Evolutionary conservation across 2,797 vertebrate genomes (phyloP).

Genomic region (Microhierax caerulescens): DNA sequence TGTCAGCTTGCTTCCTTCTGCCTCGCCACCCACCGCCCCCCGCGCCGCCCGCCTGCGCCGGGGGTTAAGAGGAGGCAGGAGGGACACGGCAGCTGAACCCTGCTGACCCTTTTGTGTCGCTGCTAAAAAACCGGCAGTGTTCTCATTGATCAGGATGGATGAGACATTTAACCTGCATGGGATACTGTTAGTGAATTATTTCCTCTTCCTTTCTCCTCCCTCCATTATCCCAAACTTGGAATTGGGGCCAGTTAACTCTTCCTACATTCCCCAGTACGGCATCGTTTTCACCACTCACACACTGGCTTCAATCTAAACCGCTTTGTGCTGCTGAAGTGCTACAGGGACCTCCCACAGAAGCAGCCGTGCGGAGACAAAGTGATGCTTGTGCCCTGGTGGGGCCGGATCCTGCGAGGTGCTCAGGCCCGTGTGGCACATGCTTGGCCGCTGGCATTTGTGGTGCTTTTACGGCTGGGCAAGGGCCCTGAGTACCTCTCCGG

Average conservation of each 20-base stretch:
- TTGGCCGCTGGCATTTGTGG: not conserved
- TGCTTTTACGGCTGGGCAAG: not conserved
- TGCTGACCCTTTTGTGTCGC: conserved; percentile 26
- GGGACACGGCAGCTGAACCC: conserved; percentile 28
- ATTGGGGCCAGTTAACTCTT: not conserved
- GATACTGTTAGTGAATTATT: conserved; percentile 67
- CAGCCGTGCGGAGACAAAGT: rapidly evolving
- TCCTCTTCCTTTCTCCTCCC: conserved; percentile 64
- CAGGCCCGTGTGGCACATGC: rapidly evolving
- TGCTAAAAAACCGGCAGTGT: not conserved
- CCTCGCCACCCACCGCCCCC: conserved; percentile 1
- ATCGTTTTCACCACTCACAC: not conserved
- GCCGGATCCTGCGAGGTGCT: not conserved
- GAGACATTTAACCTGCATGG: conserved; percentile 60
- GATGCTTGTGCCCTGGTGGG: not conserved
- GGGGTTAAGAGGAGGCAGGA: conserved; percentile 5
- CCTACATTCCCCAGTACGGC: not conserved
- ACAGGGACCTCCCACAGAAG: not conserved
- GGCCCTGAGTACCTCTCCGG: conserved; percentile 23
- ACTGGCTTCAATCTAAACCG: rapidly evolving
- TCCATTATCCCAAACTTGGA: conserved; percentile 26
- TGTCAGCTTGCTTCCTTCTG: not conserved
- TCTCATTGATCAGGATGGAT: conserved; percentile 65
- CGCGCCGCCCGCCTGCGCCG: not conserved
- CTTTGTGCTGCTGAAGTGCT: not conserved